These are phyloP conservation scores for Siniperca scherzeri DNA, from an alignment of 2,797 vertebrate genomes.

Conservation along the genomic window DNA sequence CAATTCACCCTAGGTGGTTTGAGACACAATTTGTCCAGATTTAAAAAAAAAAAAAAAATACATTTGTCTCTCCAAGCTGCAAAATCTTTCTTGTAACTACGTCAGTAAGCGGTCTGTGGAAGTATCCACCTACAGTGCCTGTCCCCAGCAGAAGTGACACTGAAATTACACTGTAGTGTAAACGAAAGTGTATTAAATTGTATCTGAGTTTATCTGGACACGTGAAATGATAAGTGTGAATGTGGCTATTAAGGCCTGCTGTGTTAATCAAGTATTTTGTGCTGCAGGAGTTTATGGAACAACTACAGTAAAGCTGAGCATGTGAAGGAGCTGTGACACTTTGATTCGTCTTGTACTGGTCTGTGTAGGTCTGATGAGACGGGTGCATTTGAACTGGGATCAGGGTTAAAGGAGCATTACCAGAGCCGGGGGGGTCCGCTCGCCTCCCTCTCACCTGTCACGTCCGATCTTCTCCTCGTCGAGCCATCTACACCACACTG, in stretches of 20 bases:
- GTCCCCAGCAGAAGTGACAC: too few relatives aligned
- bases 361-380: slow-evolving; percentile 31
- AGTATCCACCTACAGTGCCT: not conserved
- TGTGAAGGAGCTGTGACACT: slow-evolving; percentile 26
- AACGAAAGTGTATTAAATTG: not conserved
- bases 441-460: slow-evolving; percentile 87
- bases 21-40: not conserved
- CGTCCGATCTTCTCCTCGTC: slow-evolving; percentile 75
- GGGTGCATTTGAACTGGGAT: slow-evolving; percentile 48
- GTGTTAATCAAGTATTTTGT: not conserved
- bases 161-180: not conserved
- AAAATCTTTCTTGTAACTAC: not conserved
- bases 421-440: slow-evolving; percentile 49
- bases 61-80: not conserved
- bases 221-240: too few relatives aligned
- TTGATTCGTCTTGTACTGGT: not conserved
- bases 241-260: not conserved
- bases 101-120: not conserved
- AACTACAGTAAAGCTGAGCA: slow-evolving; percentile 1
- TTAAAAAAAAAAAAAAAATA: not conserved
- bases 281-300: slow-evolving; percentile 3
- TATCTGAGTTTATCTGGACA: not conserved
- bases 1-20: not conserved
- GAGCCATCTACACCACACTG: slow-evolving; percentile 58
- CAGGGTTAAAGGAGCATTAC: slow-evolving; percentile 79